Percentiles rank a stretch among this genome's conserved stretches.
phyloP scores from a whole-genome alignment of 2,797 vertebrate species.

The Rousettus madagascariensis region DNA sequence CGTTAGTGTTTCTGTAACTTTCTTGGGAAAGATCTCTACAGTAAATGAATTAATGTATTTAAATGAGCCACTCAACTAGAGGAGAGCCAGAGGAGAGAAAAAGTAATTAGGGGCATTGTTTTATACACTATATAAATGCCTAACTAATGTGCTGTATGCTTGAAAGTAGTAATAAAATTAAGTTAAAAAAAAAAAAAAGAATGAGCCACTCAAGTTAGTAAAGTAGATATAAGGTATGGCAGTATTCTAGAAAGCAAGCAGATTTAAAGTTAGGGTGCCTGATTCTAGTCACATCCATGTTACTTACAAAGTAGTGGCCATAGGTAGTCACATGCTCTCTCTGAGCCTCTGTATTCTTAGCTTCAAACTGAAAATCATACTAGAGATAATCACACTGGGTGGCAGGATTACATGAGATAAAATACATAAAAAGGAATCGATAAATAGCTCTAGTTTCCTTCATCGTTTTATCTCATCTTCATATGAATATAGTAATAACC shows the following conservation, averaged over 20 bases:
- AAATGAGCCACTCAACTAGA: no score
- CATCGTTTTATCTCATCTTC: not conserved
- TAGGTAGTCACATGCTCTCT: not conserved
- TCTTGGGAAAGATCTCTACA: not conserved
- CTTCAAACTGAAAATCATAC: not conserved
- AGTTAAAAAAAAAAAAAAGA: no score
- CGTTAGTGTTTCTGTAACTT: not conserved
- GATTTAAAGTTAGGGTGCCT: not conserved
- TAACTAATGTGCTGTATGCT: no score
- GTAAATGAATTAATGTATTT: not conserved
- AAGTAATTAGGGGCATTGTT: no score
- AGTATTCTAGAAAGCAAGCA: not conserved
- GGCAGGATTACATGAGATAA: not conserved
- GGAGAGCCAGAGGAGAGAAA: no score
- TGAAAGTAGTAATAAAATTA: no score
- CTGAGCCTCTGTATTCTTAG: not conserved
- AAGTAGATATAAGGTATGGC: not conserved
- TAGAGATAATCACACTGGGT: not conserved
- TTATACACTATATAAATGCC: no score
- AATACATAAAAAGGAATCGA: not conserved
- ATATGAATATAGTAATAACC: not conserved
- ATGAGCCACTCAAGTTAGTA: not conserved
- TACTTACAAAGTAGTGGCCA: not conserved
- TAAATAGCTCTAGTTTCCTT: not conserved
- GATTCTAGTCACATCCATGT: not conserved